A percentile compares a stretch with the other conserved stretches of the same genome.
phyloP scores from a whole-genome alignment of 2,113 vertebrate genomes.

The Platysternon megacephalum region DNA sequence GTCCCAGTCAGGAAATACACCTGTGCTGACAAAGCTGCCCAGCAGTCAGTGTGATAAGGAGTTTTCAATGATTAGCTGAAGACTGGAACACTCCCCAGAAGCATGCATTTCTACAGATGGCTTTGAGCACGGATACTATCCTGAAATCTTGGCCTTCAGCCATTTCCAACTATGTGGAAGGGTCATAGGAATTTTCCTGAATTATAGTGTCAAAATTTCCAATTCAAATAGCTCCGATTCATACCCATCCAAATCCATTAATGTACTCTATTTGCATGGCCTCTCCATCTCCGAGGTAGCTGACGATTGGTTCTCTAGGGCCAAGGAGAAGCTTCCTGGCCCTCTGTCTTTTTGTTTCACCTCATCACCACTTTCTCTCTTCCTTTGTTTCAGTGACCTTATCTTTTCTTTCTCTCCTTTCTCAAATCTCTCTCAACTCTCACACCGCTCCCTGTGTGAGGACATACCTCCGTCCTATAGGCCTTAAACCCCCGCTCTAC shows the following conservation, averaged over 20 bases:
- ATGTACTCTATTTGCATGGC: background rate
- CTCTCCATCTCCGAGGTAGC: background rate
- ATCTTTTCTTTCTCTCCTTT: background rate
- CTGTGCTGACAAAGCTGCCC: background rate
- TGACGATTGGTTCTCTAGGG: accelerated
- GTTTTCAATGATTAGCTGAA: background rate
- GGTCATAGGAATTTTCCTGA: background rate
- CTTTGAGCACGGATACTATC: background rate
- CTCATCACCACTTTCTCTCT: background rate
- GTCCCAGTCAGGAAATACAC: background rate
- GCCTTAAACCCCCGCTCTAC: background rate
- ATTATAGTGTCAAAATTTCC: background rate
- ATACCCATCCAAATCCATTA: background rate
- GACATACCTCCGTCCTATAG: background rate
- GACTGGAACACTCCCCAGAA: background rate
- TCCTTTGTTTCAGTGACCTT: background rate
- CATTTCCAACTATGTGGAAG: background rate
- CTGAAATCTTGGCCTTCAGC: background rate
- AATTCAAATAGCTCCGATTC: background rate
- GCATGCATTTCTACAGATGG: background rate
- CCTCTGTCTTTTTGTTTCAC: background rate
- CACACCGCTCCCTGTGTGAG: background rate
- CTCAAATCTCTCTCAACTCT: background rate
- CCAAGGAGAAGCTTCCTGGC: background rate
- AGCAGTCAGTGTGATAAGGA: constrained; percentile 3